A percentile compares a stretch with the other conserved stretches of the same genome.
These are phyloP conservation scores for Platygyra sinensis DNA, from an alignment of 64 coral and sea anemone species.

Conservation along the genomic window DNA sequence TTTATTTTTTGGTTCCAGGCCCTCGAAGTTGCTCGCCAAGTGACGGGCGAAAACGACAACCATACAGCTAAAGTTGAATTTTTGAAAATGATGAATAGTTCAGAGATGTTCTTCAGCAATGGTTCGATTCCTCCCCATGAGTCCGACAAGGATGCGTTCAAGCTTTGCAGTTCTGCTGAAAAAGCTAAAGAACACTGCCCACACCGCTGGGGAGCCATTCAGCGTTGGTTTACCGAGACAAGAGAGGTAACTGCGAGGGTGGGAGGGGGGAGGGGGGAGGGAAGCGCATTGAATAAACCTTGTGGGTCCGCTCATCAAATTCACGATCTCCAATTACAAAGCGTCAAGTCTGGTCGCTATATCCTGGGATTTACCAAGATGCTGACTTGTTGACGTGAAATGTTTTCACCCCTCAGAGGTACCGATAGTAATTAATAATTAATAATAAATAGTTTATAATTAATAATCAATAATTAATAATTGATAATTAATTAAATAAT, in stretches of 20 bases:
- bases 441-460: no score
- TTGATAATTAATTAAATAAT: no score
- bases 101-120: conserved; percentile 72
- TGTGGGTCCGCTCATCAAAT: no score
- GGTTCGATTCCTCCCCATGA: conserved; percentile 56
- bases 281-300: no score
- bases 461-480: no score
- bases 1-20: conserved; percentile 26
- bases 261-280: no score
- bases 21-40: conserved; percentile 64
- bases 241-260: conserved; percentile 45
- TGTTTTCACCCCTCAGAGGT: not conserved
- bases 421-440: no score
- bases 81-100: conserved; percentile 60
- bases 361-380: no score
- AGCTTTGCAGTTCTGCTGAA: conserved; percentile 58
- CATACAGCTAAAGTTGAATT: conserved; percentile 41
- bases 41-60: conserved; percentile 57
- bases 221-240: conserved; percentile 63
- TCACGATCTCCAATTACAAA: no score
- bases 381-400: no score
- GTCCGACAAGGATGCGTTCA: conserved; percentile 65
- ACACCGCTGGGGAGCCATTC: conserved; percentile 65
- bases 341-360: no score
- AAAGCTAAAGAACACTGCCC: conserved; percentile 65